A percentile compares a stretch with the other conserved stretches of the same genome.
phyloP scores from a whole-genome alignment of 2,888 invertebrate genomes.

The Stenoptilia bipunctidactyla region DNA sequence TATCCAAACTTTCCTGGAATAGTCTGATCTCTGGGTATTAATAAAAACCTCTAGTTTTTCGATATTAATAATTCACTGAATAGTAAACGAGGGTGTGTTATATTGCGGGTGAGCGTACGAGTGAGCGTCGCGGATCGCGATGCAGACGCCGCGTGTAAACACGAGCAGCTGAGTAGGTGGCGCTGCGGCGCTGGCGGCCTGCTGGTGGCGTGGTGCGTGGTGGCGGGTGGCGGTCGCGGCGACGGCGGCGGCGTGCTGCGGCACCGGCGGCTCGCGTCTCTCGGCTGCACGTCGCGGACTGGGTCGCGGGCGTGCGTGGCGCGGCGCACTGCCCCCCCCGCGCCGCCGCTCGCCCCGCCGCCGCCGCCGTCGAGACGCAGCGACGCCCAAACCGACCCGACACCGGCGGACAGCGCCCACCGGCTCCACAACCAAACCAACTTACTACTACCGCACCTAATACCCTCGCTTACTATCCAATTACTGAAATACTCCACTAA shows the following conservation, averaged over 20 bases:
- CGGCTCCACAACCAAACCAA: no score
- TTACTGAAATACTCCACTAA: not conserved
- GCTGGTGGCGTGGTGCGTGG: constrained; percentile 15
- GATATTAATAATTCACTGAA: constrained; percentile 64
- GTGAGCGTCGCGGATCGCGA: constrained; percentile 18
- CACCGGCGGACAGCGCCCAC: constrained; percentile 48
- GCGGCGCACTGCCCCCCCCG: constrained; percentile 53
- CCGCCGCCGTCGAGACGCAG: constrained; percentile 62
- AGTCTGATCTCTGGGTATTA: constrained; percentile 44
- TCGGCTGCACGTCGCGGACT: constrained; percentile 64
- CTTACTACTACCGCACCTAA: constrained; percentile 13
- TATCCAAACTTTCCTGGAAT: constrained; percentile 45
- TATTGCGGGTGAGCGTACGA: constrained; percentile 40
- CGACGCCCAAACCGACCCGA: constrained; percentile 65
- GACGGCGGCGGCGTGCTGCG: constrained; percentile 20
- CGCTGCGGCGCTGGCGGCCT: constrained; percentile 11
- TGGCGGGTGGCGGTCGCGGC: constrained; percentile 21
- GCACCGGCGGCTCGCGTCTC: constrained; percentile 63
- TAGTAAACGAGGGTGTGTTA: constrained; percentile 44
- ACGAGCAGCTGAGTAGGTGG: constrained; percentile 34
- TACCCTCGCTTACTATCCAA: not conserved
- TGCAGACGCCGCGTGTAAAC: constrained; percentile 22
- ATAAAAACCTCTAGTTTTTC: constrained; percentile 62
- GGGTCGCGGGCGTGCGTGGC: no score
- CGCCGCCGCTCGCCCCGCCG: constrained; percentile 51